These are phyloP conservation scores for Miichthys miiuy DNA, from an alignment of 2,797 vertebrate species.

Conservation along the genomic window DNA sequence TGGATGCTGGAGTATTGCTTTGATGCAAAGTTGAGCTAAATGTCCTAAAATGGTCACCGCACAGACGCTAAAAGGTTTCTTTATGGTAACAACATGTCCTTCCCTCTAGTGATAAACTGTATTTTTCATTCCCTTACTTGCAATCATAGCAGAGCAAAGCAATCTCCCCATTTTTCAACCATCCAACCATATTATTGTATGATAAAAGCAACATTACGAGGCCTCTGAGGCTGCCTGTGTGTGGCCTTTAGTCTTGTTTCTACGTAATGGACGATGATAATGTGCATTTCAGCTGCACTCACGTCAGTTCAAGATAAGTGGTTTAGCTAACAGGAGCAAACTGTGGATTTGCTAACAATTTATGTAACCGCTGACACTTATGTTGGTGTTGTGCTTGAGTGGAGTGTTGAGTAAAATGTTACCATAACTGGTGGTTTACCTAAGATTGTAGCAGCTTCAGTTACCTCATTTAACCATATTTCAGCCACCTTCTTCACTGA, in stretches of 20 bases:
- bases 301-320: slow-evolving; percentile 7
- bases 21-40: neutral
- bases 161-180: neutral
- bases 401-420: neutral
- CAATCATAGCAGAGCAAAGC: neutral
- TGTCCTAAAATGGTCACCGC: neutral
- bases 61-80: neutral
- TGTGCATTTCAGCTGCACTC: slow-evolving; percentile 21
- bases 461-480: neutral
- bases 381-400: neutral
- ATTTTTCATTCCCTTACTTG: neutral
- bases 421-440: neutral
- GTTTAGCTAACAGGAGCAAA: slow-evolving; percentile 16
- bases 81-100: neutral
- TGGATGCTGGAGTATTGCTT: neutral
- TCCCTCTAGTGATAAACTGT: neutral
- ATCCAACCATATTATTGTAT: neutral
- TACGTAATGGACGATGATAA: neutral
- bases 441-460: neutral
- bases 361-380: neutral
- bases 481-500: neutral
- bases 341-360: neutral
- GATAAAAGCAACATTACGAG: neutral
- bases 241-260: slow-evolving; percentile 1
- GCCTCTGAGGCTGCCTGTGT: neutral